Percentiles rank a stretch among this genome's conserved stretches.
These are phyloP conservation scores for Dipodomys ordii DNA, from an alignment of 2,113 vertebrate species.

Conservation along the genomic window DNA sequence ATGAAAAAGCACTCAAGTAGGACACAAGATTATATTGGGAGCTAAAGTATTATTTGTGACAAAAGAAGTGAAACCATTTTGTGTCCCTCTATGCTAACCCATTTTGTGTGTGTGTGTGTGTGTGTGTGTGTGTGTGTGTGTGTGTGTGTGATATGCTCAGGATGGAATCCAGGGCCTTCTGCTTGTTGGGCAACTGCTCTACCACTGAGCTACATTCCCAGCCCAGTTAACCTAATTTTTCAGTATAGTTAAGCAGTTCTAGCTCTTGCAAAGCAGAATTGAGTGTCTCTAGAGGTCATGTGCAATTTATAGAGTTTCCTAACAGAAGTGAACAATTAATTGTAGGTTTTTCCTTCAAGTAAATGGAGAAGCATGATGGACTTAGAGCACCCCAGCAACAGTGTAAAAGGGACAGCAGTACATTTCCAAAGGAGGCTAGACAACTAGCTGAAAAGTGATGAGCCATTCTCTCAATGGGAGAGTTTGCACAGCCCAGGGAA, in stretches of 20 bases:
- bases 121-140: too few relatives aligned
- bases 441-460: background rate
- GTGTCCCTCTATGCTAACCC: background rate
- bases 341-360: background rate
- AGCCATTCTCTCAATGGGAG: background rate
- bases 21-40: background rate
- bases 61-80: conserved; percentile 14
- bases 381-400: background rate
- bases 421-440: background rate
- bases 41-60: conserved; percentile 14
- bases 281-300: conserved; percentile 8
- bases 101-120: too few relatives aligned
- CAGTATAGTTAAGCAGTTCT: background rate
- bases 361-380: background rate
- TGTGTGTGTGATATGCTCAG: background rate
- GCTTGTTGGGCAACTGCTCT: background rate
- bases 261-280: conserved; percentile 11
- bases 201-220: background rate
- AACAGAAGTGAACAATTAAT: background rate
- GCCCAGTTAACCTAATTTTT: background rate
- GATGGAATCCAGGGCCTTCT: background rate
- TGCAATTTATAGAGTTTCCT: background rate
- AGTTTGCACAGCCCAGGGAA: background rate
- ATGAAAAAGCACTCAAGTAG: background rate
- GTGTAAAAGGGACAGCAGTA: background rate